Evolutionary conservation across 1,140 invertebrate genomes (phyloP).

Genomic region (Drosophila guanche): DNA sequence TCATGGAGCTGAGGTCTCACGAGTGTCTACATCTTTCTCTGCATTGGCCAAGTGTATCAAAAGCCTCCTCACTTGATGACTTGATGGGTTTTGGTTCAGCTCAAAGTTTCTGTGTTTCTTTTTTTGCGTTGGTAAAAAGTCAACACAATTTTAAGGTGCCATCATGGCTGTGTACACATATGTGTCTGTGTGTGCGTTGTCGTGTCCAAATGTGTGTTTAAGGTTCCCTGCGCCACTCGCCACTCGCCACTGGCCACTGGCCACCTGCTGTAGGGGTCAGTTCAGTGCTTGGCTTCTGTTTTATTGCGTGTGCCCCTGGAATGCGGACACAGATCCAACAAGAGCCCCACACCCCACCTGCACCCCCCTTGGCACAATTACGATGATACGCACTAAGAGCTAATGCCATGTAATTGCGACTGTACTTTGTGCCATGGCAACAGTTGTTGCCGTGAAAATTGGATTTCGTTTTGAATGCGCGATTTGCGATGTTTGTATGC

Average conservation of each 20-base stretch:
- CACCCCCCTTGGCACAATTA: slow-evolving; percentile 10
- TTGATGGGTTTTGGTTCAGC: slow-evolving; percentile 18
- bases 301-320: slow-evolving; percentile 3
- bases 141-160: slow-evolving; percentile 55
- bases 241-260: too few relatives aligned
- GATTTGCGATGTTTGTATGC: too few relatives aligned
- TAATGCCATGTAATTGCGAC: slow-evolving; percentile 33
- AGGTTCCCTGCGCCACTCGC: slow-evolving; percentile 27
- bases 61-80: too few relatives aligned
- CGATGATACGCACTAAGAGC: slow-evolving; percentile 28
- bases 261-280: neutral
- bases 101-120: slow-evolving; percentile 24
- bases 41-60: too few relatives aligned
- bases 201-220: slow-evolving; percentile 39
- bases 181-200: neutral
- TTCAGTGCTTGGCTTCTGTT: slow-evolving; percentile 15
- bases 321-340: too few relatives aligned
- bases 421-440: slow-evolving; percentile 21
- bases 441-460: slow-evolving; percentile 3
- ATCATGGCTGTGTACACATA: neutral
- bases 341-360: too few relatives aligned
- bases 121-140: slow-evolving; percentile 40
- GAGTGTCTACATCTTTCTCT: too few relatives aligned
- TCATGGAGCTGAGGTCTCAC: too few relatives aligned
- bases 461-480: too few relatives aligned